Conservation (phyloP, 2,888 invertebrate genomes). For the Cephonodes hylas region DNA sequence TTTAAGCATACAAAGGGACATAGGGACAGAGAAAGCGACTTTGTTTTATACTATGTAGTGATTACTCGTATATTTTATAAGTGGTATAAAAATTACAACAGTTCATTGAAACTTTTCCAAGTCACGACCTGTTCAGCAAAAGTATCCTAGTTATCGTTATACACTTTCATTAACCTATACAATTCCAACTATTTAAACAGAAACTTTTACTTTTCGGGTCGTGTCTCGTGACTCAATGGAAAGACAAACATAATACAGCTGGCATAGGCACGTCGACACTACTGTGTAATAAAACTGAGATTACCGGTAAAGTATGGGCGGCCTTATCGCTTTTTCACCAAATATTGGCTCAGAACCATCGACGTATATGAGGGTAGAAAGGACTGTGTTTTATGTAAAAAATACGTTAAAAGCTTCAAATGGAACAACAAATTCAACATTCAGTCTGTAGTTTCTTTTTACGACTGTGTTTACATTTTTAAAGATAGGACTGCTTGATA, state of each 20-base stretch:
- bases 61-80: background rate
- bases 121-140: background rate
- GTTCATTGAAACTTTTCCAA: background rate
- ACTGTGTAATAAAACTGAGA: constrained; percentile 8
- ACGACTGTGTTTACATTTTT: constrained; percentile 7
- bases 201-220: constrained; percentile 61
- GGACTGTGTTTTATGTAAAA: background rate
- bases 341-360: constrained; percentile 1
- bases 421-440: background rate
- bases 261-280: background rate
- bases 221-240: constrained; percentile 46
- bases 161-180: constrained; percentile 32
- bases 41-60: no score
- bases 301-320: background rate
- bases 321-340: constrained; percentile 3
- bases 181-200: constrained; percentile 42
- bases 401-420: background rate
- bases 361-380: constrained; percentile 17
- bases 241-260: constrained; percentile 32
- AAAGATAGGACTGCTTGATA: constrained; percentile 3
- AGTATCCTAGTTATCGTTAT: background rate
- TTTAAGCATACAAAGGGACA: no score
- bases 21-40: no score
- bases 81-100: background rate
- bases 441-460: constrained; percentile 1